Evolutionary conservation across 2,888 invertebrate species (phyloP).

Genomic region (Tryphoninae sp.): DNA sequence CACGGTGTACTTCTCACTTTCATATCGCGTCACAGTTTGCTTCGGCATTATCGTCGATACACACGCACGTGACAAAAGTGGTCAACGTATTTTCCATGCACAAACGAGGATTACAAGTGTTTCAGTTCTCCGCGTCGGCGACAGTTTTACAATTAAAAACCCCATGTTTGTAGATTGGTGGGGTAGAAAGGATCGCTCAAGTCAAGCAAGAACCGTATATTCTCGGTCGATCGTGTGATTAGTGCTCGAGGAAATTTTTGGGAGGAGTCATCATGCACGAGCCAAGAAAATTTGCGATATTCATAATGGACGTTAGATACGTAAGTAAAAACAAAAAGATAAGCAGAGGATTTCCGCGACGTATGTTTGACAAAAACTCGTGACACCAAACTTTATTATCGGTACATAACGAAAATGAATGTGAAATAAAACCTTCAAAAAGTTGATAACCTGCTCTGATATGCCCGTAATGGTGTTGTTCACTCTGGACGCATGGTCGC

Average conservation of each 20-base stretch:
- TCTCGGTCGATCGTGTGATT: slow-evolving; percentile 78
- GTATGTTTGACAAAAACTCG: slow-evolving; percentile 3
- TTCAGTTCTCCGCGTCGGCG: neutral
- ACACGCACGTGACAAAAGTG: neutral
- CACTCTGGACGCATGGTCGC: slow-evolving; percentile 68
- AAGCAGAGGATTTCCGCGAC: neutral
- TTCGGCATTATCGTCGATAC: neutral
- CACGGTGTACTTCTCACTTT: neutral
- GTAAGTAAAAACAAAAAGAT: slow-evolving; percentile 61
- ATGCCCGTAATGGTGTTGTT: slow-evolving; percentile 82
- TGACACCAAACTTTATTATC: neutral
- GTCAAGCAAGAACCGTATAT: slow-evolving; percentile 70
- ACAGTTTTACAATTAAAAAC: neutral
- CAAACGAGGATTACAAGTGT: neutral
- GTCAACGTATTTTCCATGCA: slow-evolving; percentile 10
- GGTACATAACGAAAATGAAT: slow-evolving; percentile 75
- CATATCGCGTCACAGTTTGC: neutral
- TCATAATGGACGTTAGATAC: slow-evolving; percentile 61
- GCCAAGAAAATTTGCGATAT: slow-evolving; percentile 41
- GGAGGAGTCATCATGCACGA: slow-evolving; percentile 74
- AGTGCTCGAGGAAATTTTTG: slow-evolving; percentile 78
- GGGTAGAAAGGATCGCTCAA: slow-evolving; percentile 76
- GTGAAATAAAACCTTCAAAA: slow-evolving; percentile 86
- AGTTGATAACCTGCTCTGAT: slow-evolving; percentile 88
- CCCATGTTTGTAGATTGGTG: slow-evolving; percentile 62